A percentile compares a stretch with the other conserved stretches of the same genome.
Evolutionary conservation across 2,888 invertebrate genomes (phyloP).

Genomic region (Bugula neritina): DNA sequence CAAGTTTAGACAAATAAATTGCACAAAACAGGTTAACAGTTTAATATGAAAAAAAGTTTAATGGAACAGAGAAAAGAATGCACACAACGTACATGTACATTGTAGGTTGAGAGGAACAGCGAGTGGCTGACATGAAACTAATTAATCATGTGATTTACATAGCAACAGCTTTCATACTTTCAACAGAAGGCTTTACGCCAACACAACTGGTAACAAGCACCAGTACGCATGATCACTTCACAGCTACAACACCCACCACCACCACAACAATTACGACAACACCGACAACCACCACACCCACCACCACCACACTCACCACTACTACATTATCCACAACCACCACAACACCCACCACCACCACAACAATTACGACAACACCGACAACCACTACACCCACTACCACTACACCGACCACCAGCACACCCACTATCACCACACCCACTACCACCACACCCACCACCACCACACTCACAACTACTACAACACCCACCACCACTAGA

Average conservation of each 20-base stretch:
- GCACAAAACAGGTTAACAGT: too few species aligned
- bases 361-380: neutral
- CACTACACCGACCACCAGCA: neutral
- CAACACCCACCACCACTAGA: neutral
- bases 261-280: neutral
- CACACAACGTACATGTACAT: too few species aligned
- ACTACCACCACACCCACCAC: neutral
- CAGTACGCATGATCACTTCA: neutral
- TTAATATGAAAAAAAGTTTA: too few species aligned
- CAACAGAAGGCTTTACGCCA: too few species aligned
- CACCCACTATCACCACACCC: neutral
- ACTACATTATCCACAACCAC: neutral
- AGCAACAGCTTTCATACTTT: too few species aligned
- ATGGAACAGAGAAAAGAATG: too few species aligned
- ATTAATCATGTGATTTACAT: too few species aligned
- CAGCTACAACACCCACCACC: neutral
- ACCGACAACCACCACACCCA: neutral
- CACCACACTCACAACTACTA: neutral
- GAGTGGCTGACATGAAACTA: too few species aligned
- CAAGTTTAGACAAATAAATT: too few species aligned
- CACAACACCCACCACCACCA: neutral
- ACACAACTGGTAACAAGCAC: neutral
- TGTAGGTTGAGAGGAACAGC: too few species aligned
- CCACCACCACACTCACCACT: neutral
- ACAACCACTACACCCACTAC: neutral